Evolutionary conservation across 2,888 invertebrate genomes (phyloP), one percentile per base, ranked within the genome.

Genomic region (Acanthosepion pharaonis): DNA sequence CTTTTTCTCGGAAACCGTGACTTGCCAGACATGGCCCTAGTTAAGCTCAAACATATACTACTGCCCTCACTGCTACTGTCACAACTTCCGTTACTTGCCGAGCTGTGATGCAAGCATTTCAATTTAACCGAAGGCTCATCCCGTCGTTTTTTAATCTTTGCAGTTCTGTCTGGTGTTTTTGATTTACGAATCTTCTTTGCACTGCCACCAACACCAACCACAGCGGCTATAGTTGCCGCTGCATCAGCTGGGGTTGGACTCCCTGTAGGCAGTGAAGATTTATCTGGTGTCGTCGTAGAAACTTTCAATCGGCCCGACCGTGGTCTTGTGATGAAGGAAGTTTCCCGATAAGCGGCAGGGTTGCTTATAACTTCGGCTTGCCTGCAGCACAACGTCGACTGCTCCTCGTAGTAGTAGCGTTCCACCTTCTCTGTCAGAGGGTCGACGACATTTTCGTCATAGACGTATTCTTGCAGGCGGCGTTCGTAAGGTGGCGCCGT

Each of bases 361-460:
- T 94, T 94, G 23, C 48, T 42, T 42, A 92, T 94, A 33, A 94
- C 94, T 23, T 78, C 55, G 59, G 94, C 49, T 53, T 92, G 91
- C 64, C 42, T 51, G 93, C 92, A 91, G 23, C 49, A 92, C 93
- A 95, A 93, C 23, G 96, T 95, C 59, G 96, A 95, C 91, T 96
- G 96, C 91, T 97, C 96, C 94, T 97, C 96, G 94, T 97, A 97
- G 94, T 96, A 96, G 95, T 96, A 97, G 15, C 96, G 94, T 94
- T 97, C 97, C 9, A 97, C 95, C 94, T 96, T 96, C 95, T 97
- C 97, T 3, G 97, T 97, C 94, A 96, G 96, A 11, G 96, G 96
- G 94, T 97, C 97, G 25, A 97, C 95, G 8, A 97, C 97, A 93
- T 96, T 96, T 95, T 97, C 97, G 94, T 97, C 97, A 94, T 97